Conservation (phyloP, 2,113 vertebrate genomes). For the Rhinolophus ferrumequinum region DNA sequence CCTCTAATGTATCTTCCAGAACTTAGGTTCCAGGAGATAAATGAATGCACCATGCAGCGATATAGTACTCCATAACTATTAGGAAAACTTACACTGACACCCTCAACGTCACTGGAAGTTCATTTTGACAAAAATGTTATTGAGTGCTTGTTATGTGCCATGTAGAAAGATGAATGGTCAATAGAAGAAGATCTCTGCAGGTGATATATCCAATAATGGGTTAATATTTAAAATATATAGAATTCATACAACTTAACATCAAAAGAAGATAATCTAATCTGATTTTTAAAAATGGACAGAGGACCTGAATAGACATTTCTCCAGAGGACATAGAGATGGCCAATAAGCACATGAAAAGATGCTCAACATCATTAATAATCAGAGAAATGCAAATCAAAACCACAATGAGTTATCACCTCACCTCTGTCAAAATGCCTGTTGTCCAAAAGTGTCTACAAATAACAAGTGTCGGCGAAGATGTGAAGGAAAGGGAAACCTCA, state of each 20-base stretch:
- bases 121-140: constrained; percentile 34
- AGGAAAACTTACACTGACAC: background rate
- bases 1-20: background rate
- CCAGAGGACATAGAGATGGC: too few species aligned
- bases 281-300: too few species aligned
- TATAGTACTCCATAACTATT: background rate
- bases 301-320: too few species aligned
- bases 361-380: background rate
- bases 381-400: background rate
- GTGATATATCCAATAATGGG: background rate
- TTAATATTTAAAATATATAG: background rate
- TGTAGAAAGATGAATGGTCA: background rate
- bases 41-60: background rate
- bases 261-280: background rate
- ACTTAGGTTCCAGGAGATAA: background rate
- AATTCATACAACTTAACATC: background rate
- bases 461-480: background rate
- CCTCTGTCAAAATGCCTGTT: background rate
- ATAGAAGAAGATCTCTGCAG: background rate
- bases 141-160: background rate
- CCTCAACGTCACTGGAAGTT: background rate
- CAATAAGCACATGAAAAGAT: too few species aligned
- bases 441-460: background rate
- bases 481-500: background rate
- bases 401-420: background rate